Evolutionary conservation across 2,888 invertebrate species (phyloP).

Genomic region (Tubiluchus corallicola): DNA sequence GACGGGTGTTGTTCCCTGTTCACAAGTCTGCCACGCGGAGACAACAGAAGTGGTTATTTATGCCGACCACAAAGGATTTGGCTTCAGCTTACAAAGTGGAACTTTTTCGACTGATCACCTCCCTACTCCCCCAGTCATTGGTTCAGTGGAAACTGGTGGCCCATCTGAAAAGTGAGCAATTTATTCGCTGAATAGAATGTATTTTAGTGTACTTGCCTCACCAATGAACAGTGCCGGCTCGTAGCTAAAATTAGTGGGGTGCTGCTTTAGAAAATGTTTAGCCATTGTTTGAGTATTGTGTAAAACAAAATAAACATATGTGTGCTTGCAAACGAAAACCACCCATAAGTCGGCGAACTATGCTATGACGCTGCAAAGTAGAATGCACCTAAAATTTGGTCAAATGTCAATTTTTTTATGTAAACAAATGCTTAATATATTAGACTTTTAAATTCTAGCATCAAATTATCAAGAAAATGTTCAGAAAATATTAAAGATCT

Average conservation of each 20-base stretch:
- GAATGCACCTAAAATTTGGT: no score
- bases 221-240: no score
- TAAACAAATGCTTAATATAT: no score
- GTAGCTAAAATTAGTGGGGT: no score
- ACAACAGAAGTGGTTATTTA: constrained; percentile 35
- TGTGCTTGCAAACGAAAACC: no score
- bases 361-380: background rate
- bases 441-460: no score
- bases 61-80: constrained; percentile 35
- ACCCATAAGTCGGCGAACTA: background rate
- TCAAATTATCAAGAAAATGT: no score
- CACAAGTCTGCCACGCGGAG: constrained; percentile 36
- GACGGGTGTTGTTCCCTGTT: constrained; percentile 16
- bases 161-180: constrained; percentile 38
- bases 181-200: constrained; percentile 9
- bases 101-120: constrained; percentile 20
- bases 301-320: background rate
- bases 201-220: background rate
- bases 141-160: constrained; percentile 36
- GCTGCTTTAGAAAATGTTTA: no score
- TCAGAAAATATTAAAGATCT: no score
- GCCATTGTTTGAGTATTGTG: no score
- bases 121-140: constrained; percentile 31
- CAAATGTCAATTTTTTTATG: no score
- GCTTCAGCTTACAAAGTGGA: constrained; percentile 34